Base-by-base conservation (phyloP, 2,113 vertebrate species). In the Neogale vison region DNA sequence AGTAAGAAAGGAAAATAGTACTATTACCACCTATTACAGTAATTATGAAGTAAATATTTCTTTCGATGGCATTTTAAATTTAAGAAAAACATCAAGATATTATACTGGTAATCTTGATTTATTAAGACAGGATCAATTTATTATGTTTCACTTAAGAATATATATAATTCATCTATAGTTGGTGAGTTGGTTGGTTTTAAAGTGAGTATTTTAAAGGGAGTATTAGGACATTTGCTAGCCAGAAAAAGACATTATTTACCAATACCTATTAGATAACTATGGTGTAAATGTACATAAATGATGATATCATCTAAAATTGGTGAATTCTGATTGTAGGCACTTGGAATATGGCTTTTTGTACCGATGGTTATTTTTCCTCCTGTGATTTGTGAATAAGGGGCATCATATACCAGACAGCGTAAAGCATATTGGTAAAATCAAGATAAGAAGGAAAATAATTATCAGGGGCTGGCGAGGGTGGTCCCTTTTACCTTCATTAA, bases 61-160 rank as follows among this genome's bases (percentile, higher is more conserved):
- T 4, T 86, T 81, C 26, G 61, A 24, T 96, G 61, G 14, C 76
- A 74, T 91, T 96, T 95, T 95, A 87, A 97, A 86, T 92, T 87
- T 97, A 89, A 71, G 29, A 69, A 84, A 86, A 90, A 47, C 50
- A 81, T 93, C 26, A 87, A 34, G 61, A 71, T 94, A 50, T 14
- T 88, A 3, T 87, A 92, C 71, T 96, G 17, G 31, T 86, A 84
- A 81, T 90, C 21, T 18, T 82, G 47, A 85, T 65, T 77, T 91
- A 84, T 65, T 83, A 85, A 97, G 45, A 82, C 9, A 50, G 14
- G 15, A 17, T 94, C 63, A 96, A 6, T 95, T 63, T 92, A 76
- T 93, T 94, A 59, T 65, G 29, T 67, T 95, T 69, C 21, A 67
- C 55, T 80, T 85, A 88, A 91, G 59, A 95, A 92, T 94, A 83